phyloP scores from a whole-genome alignment of 1,140 invertebrate species.

The Anagrus nilaparvatae region DNA sequence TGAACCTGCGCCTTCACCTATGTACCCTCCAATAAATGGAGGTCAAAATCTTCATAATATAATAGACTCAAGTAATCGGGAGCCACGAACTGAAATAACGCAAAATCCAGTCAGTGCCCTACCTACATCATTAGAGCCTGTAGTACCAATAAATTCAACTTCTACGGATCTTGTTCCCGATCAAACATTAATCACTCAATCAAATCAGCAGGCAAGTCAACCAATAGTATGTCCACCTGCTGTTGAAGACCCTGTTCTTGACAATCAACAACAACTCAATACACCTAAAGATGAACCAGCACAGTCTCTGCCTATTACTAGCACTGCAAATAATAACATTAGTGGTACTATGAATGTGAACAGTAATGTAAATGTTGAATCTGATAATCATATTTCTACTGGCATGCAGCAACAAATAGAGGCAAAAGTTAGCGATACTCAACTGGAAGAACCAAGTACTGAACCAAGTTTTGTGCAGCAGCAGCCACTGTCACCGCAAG shows the following conservation, averaged over 20 bases:
- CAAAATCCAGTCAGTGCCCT: slow-evolving; percentile 24
- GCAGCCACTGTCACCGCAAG: slow-evolving; percentile 13
- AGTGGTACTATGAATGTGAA: too few relatives aligned
- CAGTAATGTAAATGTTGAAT: too few relatives aligned
- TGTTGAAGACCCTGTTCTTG: slow-evolving; percentile 24
- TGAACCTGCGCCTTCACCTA: slow-evolving; percentile 23
- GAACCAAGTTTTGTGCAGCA: slow-evolving; percentile 23
- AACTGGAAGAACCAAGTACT: slow-evolving; percentile 25
- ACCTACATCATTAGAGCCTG: slow-evolving; percentile 5
- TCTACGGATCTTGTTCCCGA: too few relatives aligned
- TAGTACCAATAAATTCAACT: slow-evolving; percentile 1
- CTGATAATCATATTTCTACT: too few relatives aligned
- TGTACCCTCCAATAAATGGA: slow-evolving; percentile 33
- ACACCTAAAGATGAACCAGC: slow-evolving; percentile 34
- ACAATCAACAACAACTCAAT: slow-evolving; percentile 24
- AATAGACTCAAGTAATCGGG: slow-evolving; percentile 32
- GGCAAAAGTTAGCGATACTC: slow-evolving; percentile 22
- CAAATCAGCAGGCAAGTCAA: slow-evolving; percentile 13
- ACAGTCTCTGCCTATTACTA: slow-evolving; percentile 35
- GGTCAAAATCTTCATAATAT: slow-evolving; percentile 32
- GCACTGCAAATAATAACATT: slow-evolving; percentile 35
- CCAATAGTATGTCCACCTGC: too few relatives aligned
- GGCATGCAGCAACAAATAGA: slow-evolving; percentile 19
- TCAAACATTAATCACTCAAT: slow-evolving; percentile 11
- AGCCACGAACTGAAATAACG: slow-evolving; percentile 27